Conservation (phyloP, 1,140 invertebrate species). For the Ridgeia piscesae region DNA sequence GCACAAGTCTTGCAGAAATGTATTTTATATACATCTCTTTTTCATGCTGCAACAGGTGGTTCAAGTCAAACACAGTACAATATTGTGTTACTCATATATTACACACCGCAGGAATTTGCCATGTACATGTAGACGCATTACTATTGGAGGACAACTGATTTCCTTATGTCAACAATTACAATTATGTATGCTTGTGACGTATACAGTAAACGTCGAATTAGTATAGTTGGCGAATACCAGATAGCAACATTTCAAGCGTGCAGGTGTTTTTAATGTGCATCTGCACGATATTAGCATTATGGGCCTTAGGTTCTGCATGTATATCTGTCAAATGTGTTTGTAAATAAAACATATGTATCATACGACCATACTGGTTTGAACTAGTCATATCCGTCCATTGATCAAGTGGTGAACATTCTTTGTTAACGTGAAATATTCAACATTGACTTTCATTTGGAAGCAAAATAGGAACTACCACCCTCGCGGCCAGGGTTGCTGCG, state of each 20-base stretch:
- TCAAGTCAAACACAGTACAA: neutral
- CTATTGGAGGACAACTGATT: neutral
- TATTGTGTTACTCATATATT: neutral
- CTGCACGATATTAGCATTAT: too few species aligned
- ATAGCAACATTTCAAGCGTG: too few species aligned
- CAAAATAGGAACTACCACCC: too few species aligned
- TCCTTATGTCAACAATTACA: too few species aligned
- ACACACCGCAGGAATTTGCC: neutral
- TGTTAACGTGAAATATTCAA: too few species aligned
- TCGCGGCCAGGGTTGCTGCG: too few species aligned
- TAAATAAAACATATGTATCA: neutral
- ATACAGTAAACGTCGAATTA: too few species aligned
- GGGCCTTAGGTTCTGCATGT: neutral
- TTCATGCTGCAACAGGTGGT: neutral
- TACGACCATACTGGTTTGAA: neutral
- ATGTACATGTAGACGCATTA: neutral
- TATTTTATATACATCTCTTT: neutral
- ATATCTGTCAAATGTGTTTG: neutral
- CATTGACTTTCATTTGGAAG: too few species aligned
- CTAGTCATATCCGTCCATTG: neutral
- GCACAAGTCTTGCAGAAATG: neutral
- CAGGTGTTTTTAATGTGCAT: too few species aligned
- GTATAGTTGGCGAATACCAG: too few species aligned
- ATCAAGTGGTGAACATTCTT: too few species aligned
- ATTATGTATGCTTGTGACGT: too few species aligned